Base-by-base conservation (phyloP, 2,797 vertebrate genomes). In the Lacerta viridis region DNA sequence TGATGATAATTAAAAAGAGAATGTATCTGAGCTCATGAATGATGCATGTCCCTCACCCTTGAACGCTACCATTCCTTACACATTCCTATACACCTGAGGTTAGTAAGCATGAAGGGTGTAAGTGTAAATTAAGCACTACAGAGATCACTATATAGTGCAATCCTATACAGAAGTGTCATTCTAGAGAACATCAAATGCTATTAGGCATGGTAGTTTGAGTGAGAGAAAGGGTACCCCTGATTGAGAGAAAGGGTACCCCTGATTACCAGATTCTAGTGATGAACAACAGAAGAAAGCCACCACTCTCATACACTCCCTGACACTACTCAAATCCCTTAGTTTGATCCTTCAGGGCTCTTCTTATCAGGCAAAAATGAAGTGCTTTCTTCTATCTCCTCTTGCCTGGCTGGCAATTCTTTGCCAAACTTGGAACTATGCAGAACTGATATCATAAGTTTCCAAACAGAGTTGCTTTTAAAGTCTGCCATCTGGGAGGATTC, bases 401-500 rank as follows among this genome's bases (percentile, higher is more conserved):
- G 74, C 75, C 36, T n/a, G 74, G 17, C 81, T 69, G 23, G 33
- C 39, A 72, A 9, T 69, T 72, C 4, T 27, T 29, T 23, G 29
- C 81, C 72, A 87, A 89, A 87, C 84, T 87, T 66, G 39, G 80
- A 87, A 92, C 84, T 64, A 4, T 0, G 79, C 25, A 79, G 90
- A 88, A 72, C 74, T 77, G 23, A 77, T 89, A 50, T 82, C 78
- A 84, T 83, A 87, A n/a, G 87, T 89, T 59, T 88, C 66, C 82
- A 91, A 88, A 76, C 4, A 71, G 64, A 68, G 29, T 27, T 85
- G 43, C 39, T 89, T 93, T 90, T 92, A 87, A 6, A 90, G 41
- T 1, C 68, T 71, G 84, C 87, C 92, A 93, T 92, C 93, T 90
- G 92, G 87, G 89, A 94, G 79, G 87, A 91, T 75, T 77, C 10